phyloP scores from a whole-genome alignment of 2,888 invertebrate genomes.

The Dascillus cervinus region DNA sequence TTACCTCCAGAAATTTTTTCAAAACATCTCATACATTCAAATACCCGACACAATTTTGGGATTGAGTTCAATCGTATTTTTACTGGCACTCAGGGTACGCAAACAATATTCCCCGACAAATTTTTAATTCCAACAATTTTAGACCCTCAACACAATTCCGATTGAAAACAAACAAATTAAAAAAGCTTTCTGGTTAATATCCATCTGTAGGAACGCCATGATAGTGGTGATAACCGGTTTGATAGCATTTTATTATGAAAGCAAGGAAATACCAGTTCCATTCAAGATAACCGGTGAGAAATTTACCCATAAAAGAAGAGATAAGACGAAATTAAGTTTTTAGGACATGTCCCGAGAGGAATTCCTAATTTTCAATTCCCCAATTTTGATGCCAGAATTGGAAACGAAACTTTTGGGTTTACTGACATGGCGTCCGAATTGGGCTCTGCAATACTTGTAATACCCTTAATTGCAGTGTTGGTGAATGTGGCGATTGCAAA shows the following conservation, averaged over 20 bases:
- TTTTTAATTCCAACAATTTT: conserved; percentile 24
- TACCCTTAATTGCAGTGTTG: conserved; percentile 80
- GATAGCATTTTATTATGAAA: conserved; percentile 49
- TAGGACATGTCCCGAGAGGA: conserved; percentile 59
- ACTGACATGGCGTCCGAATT: conserved; percentile 62
- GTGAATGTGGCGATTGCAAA: conserved; percentile 94
- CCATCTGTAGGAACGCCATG: conserved; percentile 72
- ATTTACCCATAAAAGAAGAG: no score
- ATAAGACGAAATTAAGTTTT: no score
- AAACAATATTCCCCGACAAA: not conserved
- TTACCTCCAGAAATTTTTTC: conserved; percentile 48
- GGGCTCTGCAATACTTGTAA: conserved; percentile 68
- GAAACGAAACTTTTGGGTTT: conserved; percentile 56
- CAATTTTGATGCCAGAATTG: conserved; percentile 53
- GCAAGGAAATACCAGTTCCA: conserved; percentile 46
- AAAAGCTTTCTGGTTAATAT: conserved; percentile 62
- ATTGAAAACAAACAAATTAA: conserved; percentile 41
- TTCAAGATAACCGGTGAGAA: conserved; percentile 59
- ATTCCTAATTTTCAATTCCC: conserved; percentile 61
- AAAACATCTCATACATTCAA: no score
- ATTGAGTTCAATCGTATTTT: conserved; percentile 52
- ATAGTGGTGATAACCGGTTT: conserved; percentile 59
- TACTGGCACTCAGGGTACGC: conserved; percentile 62
- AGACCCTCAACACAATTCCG: conserved; percentile 58
- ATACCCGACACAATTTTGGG: conserved; percentile 53